Percentiles rank a stretch among this genome's conserved stretches.
Conservation (phyloP, 2,113 vertebrate genomes). For the Pterophyllum scalare region DNA sequence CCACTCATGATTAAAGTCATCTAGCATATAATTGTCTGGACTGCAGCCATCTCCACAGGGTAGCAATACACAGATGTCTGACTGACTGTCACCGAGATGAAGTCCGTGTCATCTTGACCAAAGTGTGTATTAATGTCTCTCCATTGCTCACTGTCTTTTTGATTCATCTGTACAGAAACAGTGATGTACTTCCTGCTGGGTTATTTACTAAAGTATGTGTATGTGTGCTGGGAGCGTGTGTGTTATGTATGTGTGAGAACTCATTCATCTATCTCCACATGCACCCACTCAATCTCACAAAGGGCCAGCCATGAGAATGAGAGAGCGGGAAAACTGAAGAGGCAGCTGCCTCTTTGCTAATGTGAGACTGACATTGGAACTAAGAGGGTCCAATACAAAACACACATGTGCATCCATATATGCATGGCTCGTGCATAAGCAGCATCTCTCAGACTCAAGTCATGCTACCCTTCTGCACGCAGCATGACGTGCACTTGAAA, state of each 20-base stretch:
- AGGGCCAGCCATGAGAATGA: conserved; percentile 70
- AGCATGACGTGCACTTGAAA: background rate
- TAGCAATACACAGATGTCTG: conserved; percentile 74
- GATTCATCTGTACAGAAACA: conserved; percentile 74
- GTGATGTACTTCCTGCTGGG: conserved; percentile 75
- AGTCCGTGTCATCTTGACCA: conserved; percentile 70
- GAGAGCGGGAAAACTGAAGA: conserved; percentile 74
- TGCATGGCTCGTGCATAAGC: conserved; percentile 27
- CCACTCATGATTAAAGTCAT: conserved; percentile 69
- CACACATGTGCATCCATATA: conserved; percentile 74
- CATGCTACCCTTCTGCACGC: background rate
- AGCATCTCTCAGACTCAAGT: conserved; percentile 11
- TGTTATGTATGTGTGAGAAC: conserved; percentile 59
- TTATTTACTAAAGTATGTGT: conserved; percentile 74
- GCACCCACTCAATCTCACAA: conserved; percentile 78
- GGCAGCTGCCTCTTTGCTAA: conserved; percentile 80
- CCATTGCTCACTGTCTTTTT: conserved; percentile 55
- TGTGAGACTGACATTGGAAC: conserved; percentile 66
- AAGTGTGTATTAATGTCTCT: conserved; percentile 65
- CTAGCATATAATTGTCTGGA: conserved; percentile 73
- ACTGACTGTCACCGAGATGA: conserved; percentile 62
- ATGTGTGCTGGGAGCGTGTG: conserved; percentile 42
- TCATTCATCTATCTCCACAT: conserved; percentile 81
- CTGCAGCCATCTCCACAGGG: conserved; percentile 65
- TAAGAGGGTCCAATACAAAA: conserved; percentile 73